phyloP scores from a whole-genome alignment of 2,888 invertebrate genomes.

The Drosophila meridionalis region DNA sequence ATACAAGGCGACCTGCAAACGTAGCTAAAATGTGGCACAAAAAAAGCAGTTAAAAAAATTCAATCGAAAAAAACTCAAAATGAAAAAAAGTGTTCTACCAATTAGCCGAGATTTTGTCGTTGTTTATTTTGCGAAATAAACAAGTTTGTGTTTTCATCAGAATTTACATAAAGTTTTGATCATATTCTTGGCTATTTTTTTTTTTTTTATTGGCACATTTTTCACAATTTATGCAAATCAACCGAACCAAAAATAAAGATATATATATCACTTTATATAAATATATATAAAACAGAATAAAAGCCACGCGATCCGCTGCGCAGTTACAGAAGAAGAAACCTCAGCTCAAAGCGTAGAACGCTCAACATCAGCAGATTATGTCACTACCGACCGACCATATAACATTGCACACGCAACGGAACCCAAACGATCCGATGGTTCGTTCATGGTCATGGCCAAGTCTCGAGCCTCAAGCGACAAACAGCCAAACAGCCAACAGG shows the following conservation, averaged over 20 bases:
- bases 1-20: constrained; percentile 56
- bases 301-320: constrained; percentile 64
- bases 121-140: constrained; percentile 74
- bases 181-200: constrained; percentile 64
- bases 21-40: constrained; percentile 72
- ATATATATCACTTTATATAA: constrained; percentile 3
- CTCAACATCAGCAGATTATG: constrained; percentile 76
- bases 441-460: constrained; percentile 74
- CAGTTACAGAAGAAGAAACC: constrained; percentile 73
- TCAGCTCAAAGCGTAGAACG: constrained; percentile 58
- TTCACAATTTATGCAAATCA: constrained; percentile 71
- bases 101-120: constrained; percentile 58
- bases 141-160: constrained; percentile 64
- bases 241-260: constrained; percentile 26
- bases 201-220: constrained; percentile 74
- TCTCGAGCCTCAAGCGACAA: constrained; percentile 47
- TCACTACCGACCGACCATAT: constrained; percentile 59
- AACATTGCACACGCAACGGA: constrained; percentile 70
- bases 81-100: constrained; percentile 63
- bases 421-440: constrained; percentile 53
- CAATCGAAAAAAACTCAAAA: constrained; percentile 32
- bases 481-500: constrained; percentile 15
- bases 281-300: constrained; percentile 21
- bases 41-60: constrained; percentile 22
- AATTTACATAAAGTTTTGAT: constrained; percentile 70